Base-by-base conservation (phyloP, 2,113 vertebrate genomes). In the Herpailurus yagouaroundi region DNA sequence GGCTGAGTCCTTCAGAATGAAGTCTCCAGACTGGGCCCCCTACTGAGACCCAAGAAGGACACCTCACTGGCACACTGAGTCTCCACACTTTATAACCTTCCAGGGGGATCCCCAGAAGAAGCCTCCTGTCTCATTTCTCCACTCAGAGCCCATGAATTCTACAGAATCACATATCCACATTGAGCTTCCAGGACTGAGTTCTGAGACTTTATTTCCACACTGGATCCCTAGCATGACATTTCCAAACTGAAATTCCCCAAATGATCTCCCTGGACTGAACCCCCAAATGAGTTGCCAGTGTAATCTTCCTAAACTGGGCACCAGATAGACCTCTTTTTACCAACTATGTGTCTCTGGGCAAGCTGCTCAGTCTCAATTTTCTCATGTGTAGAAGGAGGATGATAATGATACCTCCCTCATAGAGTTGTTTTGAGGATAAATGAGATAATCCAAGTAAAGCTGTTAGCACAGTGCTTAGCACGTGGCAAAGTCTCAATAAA, bases 401-500 rank as follows among this genome's bases (percentile, higher is more conserved):
- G 52, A 79, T 87, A 71, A 29, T 48, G 45, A 57, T 60, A 91
- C 60, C 73, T 89, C 74, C 38, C 45, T 85, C 66, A 84, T 2
- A 83, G 18, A 52, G 64, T 79, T 90, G 38, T 81, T 69, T 92
- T 80, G 55, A 76, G 50, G 45, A 27, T 63, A 92, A 92, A 88
- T 83, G 68, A 96, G 31, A 69, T 95, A 29, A 85, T 94, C 21
- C 5, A 55, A 76, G 64, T 66, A 86, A 83, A 91, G 38, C 52
- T 52, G 21, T 84, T 48, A 74, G n/a, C 81, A 95, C 50, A 80
- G 45, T 87, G 29, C 31, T 48, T 82, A 77, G 45, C 18, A 85
- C n/a, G 48, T 80, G 52, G 63, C 69, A 83, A 88, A 95, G 64
- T 45, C 90, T 73, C 84, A 91, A 66, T 93, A 95, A 91, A 52